A percentile compares a stretch with the other conserved stretches of the same genome.
Evolutionary conservation across 2,888 invertebrate species (phyloP).

Genomic region (Empis livida): DNA sequence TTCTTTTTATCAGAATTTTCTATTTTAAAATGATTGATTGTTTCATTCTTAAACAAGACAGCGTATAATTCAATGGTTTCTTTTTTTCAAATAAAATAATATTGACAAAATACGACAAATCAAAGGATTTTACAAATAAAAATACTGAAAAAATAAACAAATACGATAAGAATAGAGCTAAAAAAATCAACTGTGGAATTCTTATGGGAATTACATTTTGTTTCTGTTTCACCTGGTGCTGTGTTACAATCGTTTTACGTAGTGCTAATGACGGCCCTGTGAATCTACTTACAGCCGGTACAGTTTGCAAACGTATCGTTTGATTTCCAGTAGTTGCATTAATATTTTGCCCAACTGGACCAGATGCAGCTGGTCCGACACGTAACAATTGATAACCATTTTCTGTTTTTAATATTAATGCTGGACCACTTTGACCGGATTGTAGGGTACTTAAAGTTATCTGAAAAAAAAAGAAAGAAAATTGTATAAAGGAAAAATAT

Average conservation of each 20-base stretch:
- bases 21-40: no score
- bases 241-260: constrained; percentile 43
- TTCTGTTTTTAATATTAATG: constrained; percentile 88
- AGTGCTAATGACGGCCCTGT: constrained; percentile 47
- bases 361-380: constrained; percentile 66
- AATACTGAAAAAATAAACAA: no score
- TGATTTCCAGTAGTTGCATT: constrained; percentile 47
- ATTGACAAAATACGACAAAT: no score
- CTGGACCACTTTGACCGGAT: constrained; percentile 76
- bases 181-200: no score
- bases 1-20: no score
- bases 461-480: constrained; percentile 36
- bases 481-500: neutral
- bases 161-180: no score
- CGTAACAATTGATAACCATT: constrained; percentile 89
- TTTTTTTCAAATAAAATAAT: no score
- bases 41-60: no score
- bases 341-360: constrained; percentile 38
- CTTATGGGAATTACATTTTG: constrained; percentile 28
- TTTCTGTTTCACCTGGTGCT: constrained; percentile 35
- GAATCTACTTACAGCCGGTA: constrained; percentile 76
- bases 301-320: constrained; percentile 74
- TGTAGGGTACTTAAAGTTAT: constrained; percentile 81
- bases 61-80: no score
- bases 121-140: no score